Conservation (phyloP, 35 echinoderm and acorn worm species). For the Apostichopus parvimensis region DNA sequence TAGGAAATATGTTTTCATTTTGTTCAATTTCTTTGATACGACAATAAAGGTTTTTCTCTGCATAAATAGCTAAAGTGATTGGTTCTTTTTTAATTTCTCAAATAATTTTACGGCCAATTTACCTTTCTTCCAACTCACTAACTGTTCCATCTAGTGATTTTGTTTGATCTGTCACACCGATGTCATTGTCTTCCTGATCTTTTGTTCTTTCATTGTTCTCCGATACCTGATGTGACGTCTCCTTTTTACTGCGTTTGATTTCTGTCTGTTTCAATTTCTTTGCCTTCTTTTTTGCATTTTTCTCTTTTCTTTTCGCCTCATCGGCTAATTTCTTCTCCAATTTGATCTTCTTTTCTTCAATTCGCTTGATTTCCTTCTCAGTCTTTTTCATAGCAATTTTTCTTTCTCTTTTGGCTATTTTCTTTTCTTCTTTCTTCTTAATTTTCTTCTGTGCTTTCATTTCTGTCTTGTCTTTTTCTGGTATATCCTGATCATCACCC, state of each 20-base stretch:
- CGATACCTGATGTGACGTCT: neutral
- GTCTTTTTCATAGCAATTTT: constrained; percentile 11
- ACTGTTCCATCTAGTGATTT: no score
- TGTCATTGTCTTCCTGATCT: neutral
- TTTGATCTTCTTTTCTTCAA: neutral
- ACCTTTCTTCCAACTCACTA: no score
- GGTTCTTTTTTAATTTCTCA: no score
- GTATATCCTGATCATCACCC: neutral
- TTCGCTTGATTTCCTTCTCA: constrained; percentile 9
- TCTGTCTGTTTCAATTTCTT: neutral
- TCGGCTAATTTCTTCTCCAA: constrained; percentile 34
- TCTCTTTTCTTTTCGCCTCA: constrained; percentile 22
- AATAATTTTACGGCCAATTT: no score
- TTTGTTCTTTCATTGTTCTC: neutral
- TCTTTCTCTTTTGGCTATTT: constrained; percentile 7
- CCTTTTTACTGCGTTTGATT: neutral
- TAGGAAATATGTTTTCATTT: no score
- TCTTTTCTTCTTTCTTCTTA: constrained; percentile 28
- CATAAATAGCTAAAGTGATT: no score
- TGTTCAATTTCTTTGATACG: no score
- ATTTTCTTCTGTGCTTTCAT: constrained; percentile 21
- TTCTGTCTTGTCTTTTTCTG: neutral
- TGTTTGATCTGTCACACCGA: no score
- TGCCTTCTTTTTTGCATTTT: neutral
- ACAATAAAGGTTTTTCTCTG: no score